Conservation (phyloP, 1,140 invertebrate species). For the Cotesia typhae region DNA sequence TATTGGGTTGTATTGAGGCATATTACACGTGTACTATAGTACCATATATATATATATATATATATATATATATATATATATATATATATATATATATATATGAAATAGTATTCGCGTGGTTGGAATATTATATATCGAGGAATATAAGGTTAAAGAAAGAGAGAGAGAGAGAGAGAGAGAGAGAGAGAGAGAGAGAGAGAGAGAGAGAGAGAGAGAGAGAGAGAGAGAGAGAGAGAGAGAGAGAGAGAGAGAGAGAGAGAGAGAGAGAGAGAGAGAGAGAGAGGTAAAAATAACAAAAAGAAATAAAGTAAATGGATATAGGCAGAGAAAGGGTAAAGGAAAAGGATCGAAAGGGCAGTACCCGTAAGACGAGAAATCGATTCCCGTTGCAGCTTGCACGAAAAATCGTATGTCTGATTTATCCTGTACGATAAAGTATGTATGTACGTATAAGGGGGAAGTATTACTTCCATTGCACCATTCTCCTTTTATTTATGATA, state of each 20-base stretch:
- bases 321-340: constrained; percentile 10
- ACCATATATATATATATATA: no score
- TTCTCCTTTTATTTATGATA: no score
- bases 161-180: constrained; percentile 24
- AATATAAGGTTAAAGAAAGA: constrained; percentile 17
- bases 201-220: constrained; percentile 19
- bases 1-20: no score
- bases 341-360: constrained; percentile 31
- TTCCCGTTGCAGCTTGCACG: constrained; percentile 23
- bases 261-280: constrained; percentile 18
- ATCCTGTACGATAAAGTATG: constrained; percentile 10
- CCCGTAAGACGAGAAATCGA: constrained; percentile 32
- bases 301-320: constrained; percentile 27
- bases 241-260: constrained; percentile 22
- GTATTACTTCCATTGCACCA: no score
- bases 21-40: no score
- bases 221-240: constrained; percentile 24
- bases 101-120: not conserved
- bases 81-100: no score
- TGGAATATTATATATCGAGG: constrained; percentile 7
- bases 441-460: no score
- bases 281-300: constrained; percentile 27
- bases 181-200: constrained; percentile 20
- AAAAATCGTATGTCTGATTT: constrained; percentile 28
- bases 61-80: no score